Conservation (phyloP, 1,140 invertebrate species). For the Schlechtendalia chinensis region DNA sequence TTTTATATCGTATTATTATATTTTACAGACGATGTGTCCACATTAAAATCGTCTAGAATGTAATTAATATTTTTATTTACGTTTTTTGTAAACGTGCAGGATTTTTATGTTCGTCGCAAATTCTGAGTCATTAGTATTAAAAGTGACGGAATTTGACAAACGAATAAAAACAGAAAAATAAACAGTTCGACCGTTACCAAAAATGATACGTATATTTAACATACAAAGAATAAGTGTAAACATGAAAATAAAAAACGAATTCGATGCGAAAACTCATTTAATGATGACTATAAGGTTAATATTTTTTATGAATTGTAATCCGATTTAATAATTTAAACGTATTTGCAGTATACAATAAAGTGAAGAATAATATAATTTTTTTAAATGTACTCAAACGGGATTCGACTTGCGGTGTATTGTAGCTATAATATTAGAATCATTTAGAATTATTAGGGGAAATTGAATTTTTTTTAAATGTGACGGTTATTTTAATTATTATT, state of each 20-base stretch:
- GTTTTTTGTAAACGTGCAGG: background rate
- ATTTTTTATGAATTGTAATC: background rate
- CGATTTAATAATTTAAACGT: background rate
- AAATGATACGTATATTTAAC: conserved; percentile 9
- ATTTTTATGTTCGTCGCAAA: conserved; percentile 13
- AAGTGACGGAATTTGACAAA: conserved; percentile 2
- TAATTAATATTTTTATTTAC: conserved; percentile 20
- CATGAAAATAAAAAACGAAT: conserved; percentile 1
- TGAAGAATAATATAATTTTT: background rate
- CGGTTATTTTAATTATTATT: no score
- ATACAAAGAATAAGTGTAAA: conserved; percentile 16
- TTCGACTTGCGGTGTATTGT: no score
- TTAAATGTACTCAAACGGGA: no score
- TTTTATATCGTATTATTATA: background rate
- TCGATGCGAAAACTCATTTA: background rate
- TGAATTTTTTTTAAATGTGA: no score
- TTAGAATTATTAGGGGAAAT: no score
- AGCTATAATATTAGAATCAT: no score
- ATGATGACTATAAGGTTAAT: conserved; percentile 2
- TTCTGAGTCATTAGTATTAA: conserved; percentile 38
- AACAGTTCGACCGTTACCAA: conserved; percentile 16
- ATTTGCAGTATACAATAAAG: background rate
- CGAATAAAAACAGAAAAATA: background rate
- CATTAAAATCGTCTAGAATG: conserved; percentile 3
- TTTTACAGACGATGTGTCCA: conserved; percentile 3